Conservation (phyloP, 1,140 invertebrate genomes). For the Anadara kagoshimensis region DNA sequence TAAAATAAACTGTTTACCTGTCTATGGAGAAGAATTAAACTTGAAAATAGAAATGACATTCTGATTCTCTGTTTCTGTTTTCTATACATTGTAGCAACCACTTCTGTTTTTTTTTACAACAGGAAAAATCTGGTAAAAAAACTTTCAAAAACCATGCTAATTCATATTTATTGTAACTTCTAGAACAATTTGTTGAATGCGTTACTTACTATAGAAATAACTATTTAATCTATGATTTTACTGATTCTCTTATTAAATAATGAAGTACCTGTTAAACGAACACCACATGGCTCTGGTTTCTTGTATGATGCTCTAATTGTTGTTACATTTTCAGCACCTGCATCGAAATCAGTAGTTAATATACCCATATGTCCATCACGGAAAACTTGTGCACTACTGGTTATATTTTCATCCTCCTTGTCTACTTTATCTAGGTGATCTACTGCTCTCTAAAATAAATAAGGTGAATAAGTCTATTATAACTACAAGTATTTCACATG, state of each 20-base stretch:
- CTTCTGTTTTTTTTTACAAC: neutral
- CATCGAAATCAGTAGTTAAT: constrained; percentile 59
- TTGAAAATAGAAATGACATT: neutral
- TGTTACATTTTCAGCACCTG: constrained; percentile 59
- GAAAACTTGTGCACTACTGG: constrained; percentile 59
- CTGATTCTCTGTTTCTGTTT: no score
- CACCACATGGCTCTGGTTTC: constrained; percentile 54
- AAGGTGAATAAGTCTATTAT: neutral
- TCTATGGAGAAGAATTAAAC: neutral
- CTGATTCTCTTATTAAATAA: neutral
- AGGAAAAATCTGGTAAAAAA: neutral
- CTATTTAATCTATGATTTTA: no score
- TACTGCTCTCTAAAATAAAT: constrained; percentile 57
- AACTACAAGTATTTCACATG: no score
- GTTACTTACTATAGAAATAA: neutral
- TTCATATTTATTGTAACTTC: neutral
- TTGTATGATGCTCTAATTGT: constrained; percentile 65
- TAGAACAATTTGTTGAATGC: neutral
- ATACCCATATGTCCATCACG: constrained; percentile 66
- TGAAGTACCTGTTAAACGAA: constrained; percentile 37
- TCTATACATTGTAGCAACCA: no score
- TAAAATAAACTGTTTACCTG: no score
- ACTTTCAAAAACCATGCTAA: no score
- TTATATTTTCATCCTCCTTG: constrained; percentile 35
- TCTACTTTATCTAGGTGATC: constrained; percentile 47